These are phyloP conservation scores for Hoplostethus mediterraneus DNA, from an alignment of 2,797 vertebrate species.

Conservation along the genomic window DNA sequence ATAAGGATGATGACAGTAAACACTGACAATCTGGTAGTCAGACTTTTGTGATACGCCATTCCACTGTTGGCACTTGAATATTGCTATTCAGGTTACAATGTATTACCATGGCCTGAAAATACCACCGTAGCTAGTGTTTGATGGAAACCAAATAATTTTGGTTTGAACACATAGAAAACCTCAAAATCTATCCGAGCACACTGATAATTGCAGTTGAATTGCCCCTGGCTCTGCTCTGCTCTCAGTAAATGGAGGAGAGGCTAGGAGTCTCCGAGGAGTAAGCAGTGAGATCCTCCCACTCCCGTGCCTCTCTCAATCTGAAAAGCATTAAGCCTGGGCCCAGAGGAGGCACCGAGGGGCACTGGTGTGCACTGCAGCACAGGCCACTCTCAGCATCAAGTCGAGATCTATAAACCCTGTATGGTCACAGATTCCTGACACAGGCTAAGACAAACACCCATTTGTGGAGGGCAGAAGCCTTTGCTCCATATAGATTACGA, in stretches of 20 bases:
- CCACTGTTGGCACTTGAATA: neutral
- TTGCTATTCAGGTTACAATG: neutral
- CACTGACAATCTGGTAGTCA: neutral
- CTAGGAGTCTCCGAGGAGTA: constrained; percentile 55
- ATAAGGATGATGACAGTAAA: neutral
- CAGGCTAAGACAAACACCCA: constrained; percentile 42
- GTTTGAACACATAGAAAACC: constrained; percentile 19
- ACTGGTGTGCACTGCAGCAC: constrained; percentile 75
- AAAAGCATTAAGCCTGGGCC: constrained; percentile 71
- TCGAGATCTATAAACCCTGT: constrained; percentile 55
- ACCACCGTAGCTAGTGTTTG: neutral
- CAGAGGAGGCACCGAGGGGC: constrained; percentile 67
- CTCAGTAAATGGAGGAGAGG: constrained; percentile 49
- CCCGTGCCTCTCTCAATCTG: constrained; percentile 65
- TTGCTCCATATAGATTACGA: constrained; percentile 40
- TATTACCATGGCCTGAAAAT: neutral
- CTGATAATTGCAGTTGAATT: constrained; percentile 34
- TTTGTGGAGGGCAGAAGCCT: constrained; percentile 45
- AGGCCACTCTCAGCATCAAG: constrained; percentile 53
- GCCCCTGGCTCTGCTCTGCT: constrained; percentile 23
- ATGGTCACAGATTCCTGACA: constrained; percentile 49
- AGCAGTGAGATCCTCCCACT: constrained; percentile 63
- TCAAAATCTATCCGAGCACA: constrained; percentile 11
- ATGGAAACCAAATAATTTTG: constrained; percentile 22
- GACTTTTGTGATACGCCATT: neutral